These are phyloP conservation scores for Panopea generosa DNA, from an alignment of 2,888 invertebrate genomes.

Conservation along the genomic window DNA sequence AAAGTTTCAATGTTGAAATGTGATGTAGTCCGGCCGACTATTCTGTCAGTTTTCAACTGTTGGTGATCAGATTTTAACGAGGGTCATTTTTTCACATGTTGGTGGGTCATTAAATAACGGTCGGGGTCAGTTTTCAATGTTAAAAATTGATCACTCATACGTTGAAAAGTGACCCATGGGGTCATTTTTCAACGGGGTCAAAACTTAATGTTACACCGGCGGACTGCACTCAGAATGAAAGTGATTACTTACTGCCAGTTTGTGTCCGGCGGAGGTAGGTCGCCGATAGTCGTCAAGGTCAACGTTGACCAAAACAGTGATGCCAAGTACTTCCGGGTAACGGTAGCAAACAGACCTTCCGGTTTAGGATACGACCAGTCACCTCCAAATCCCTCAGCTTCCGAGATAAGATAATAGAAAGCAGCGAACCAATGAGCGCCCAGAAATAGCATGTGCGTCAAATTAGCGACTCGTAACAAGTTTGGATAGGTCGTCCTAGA, in stretches of 20 bases:
- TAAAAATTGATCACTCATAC: too few relatives aligned
- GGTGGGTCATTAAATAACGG: too few relatives aligned
- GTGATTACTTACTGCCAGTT: constrained; percentile 95
- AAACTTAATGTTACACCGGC: too few relatives aligned
- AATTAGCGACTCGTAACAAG: constrained; percentile 97
- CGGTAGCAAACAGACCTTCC: constrained; percentile 89
- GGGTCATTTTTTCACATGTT: too few relatives aligned
- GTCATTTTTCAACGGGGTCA: too few relatives aligned
- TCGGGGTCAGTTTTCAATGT: too few relatives aligned
- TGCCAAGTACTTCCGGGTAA: constrained; percentile 96
- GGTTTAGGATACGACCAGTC: constrained; percentile 88
- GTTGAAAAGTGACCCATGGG: too few relatives aligned
- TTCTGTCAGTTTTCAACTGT: too few relatives aligned
- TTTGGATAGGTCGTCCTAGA: constrained; percentile 98
- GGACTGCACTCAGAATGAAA: not conserved
- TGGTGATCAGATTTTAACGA: too few relatives aligned
- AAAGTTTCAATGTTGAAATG: too few relatives aligned
- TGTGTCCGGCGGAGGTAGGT: constrained; percentile 97
- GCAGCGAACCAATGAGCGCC: constrained; percentile 99
- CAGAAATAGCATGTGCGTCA: constrained; percentile 97
- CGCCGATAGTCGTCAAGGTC: constrained; percentile 97
- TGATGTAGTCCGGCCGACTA: too few relatives aligned
- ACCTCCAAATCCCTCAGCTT: constrained; percentile 87
- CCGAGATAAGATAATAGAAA: constrained; percentile 97
- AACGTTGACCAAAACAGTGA: constrained; percentile 98